Conservation (phyloP, 2,888 invertebrate species). For the Melanophora roralis region DNA sequence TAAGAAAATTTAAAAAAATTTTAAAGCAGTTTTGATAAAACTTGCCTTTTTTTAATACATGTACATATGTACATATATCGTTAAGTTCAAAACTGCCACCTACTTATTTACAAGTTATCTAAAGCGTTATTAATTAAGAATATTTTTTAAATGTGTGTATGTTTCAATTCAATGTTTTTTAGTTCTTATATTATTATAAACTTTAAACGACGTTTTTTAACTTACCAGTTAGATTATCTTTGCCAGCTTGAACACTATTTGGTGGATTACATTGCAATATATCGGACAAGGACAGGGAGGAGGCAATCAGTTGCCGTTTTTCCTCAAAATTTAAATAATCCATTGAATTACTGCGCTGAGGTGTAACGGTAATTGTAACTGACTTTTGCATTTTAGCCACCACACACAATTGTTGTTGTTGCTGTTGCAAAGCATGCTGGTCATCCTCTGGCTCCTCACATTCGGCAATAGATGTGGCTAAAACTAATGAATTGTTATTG, state of each 20-base stretch:
- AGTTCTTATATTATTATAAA: too few relatives aligned
- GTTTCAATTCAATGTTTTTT: too few relatives aligned
- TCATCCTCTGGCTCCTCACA: constrained; percentile 59
- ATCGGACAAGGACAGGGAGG: constrained; percentile 90
- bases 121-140: too few relatives aligned
- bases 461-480: constrained; percentile 43
- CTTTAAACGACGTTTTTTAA: neutral
- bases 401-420: constrained; percentile 74
- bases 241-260: constrained; percentile 77
- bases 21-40: too few relatives aligned
- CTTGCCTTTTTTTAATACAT: too few relatives aligned
- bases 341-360: constrained; percentile 88
- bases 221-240: constrained; percentile 52
- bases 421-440: constrained; percentile 64
- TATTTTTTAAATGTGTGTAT: too few relatives aligned
- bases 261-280: constrained; percentile 86
- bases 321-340: constrained; percentile 95
- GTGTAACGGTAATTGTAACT: constrained; percentile 82
- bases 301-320: constrained; percentile 92
- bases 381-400: constrained; percentile 79
- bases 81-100: too few relatives aligned
- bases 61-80: too few relatives aligned
- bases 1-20: too few relatives aligned
- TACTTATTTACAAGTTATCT: too few relatives aligned
- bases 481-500: constrained; percentile 54